Base-by-base conservation (phyloP, 1,140 invertebrate genomes). In the Euschistus heros region DNA sequence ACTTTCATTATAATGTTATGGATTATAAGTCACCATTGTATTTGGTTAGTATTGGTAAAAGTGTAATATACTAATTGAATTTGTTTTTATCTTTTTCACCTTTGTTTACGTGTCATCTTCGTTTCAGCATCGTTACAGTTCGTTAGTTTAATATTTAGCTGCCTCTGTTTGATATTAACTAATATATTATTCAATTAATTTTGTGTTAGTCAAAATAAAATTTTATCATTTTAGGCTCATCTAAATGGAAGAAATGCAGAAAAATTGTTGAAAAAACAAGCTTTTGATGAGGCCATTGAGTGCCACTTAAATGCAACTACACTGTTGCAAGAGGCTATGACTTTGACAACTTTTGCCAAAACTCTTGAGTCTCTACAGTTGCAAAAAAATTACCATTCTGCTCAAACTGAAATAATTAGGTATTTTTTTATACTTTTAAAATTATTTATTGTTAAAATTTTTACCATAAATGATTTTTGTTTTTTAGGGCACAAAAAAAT, bases 181-280 rank as follows among this genome's bases (percentile, higher is more conserved):
- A 8, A 30, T 30, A 6, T 1, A 10, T 6, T 37, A 37, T 10
- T 37, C 8, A 37, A 10, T 37, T 37, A 37, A 10, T 37, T 37
- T 13, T 37, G 6, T 10, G 5, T 37, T 37, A n/a, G 10, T 37
- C 6, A 37, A 10, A 13, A 37, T 37, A 37, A 37, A 37, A 4
- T 30, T 37, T 37, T 37, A 10, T 37, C 13, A 6, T 37, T 74
- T 62, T 68, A 86, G 84, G 83, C 84, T 20, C 84, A 86, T 74
- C 79, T 82, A 66, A 81, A 80, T 70, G 79, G 84, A 69, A 78
- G 84, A 68, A 77, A 80, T 52, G 83, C 83, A 62, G 83, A 84
- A 60, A 79, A 77, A 44, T 78, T 81, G 70, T 72, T 84, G 47
- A 75, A 76, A 47, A 77, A 79, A 69, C 77, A 80, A 68, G 76